Evolutionary conservation across 1,140 invertebrate genomes (phyloP).

Genomic region (Lanistes nyassanus): DNA sequence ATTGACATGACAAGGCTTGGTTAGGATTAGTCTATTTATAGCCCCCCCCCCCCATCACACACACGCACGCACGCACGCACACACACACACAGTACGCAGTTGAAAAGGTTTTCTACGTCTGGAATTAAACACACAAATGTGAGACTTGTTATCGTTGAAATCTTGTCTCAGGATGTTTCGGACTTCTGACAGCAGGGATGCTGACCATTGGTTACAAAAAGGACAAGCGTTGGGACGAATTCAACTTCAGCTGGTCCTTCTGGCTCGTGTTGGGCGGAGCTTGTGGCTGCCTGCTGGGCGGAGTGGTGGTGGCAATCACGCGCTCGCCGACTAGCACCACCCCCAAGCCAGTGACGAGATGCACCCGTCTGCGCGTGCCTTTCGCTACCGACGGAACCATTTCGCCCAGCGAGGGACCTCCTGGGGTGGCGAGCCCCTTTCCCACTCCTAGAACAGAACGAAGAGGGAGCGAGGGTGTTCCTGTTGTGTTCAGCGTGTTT

Average conservation of each 20-base stretch:
- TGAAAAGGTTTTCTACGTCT: too few relatives aligned
- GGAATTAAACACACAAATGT: neutral
- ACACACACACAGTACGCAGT: too few relatives aligned
- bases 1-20: neutral
- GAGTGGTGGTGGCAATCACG: slow-evolving; percentile 7
- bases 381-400: neutral
- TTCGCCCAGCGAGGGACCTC: neutral
- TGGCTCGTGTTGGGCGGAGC: slow-evolving; percentile 24
- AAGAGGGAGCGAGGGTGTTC: neutral
- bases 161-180: slow-evolving; percentile 7
- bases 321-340: neutral
- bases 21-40: too few relatives aligned
- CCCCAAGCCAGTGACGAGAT: slow-evolving; percentile 6
- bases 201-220: neutral
- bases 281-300: slow-evolving; percentile 7
- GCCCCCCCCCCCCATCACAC: too few relatives aligned
- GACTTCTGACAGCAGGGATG: slow-evolving; percentile 1
- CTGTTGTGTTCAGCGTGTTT: neutral
- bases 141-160: neutral
- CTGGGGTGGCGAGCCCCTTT: neutral
- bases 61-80: too few relatives aligned
- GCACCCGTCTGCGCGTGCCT: neutral
- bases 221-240: neutral
- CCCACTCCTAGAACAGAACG: neutral
- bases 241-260: slow-evolving; percentile 17